phyloP scores from a whole-genome alignment of 2,888 invertebrate species.

The Acanthosepion pharaonis region DNA sequence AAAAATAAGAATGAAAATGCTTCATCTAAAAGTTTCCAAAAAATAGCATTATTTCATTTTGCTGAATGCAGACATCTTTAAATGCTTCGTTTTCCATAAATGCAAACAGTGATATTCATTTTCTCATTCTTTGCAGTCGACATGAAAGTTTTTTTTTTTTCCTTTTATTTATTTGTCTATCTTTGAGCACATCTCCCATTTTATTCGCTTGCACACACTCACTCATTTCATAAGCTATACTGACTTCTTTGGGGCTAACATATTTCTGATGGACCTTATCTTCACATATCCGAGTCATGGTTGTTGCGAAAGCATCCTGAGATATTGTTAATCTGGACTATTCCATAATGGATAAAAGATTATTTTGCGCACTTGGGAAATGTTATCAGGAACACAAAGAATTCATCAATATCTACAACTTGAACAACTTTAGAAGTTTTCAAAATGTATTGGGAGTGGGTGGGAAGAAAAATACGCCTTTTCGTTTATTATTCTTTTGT shows the following conservation, averaged over 20 bases:
- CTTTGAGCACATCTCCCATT: neutral
- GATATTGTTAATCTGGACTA: slow-evolving; percentile 8
- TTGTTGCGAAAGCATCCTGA: neutral
- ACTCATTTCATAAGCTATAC: neutral
- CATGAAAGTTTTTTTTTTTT: neutral
- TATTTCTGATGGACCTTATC: slow-evolving; percentile 10
- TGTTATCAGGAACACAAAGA: neutral
- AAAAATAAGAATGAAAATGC: neutral
- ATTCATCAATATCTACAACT: neutral
- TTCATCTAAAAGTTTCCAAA: neutral
- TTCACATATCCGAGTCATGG: neutral
- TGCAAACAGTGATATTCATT: neutral
- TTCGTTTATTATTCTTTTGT: too few species aligned
- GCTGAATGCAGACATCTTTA: neutral
- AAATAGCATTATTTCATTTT: neutral
- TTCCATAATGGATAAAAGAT: neutral
- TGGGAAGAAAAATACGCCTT: neutral
- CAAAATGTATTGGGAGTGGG: neutral
- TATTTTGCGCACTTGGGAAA: neutral
- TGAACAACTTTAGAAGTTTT: neutral
- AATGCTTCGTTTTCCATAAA: neutral
- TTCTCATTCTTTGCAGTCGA: neutral
- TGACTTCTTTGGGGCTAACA: neutral
- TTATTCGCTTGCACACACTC: neutral
- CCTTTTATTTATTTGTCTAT: neutral